These are phyloP conservation scores for Mormyrops attenuatus DNA, from an alignment of 2,797 vertebrate species.

Conservation along the genomic window DNA sequence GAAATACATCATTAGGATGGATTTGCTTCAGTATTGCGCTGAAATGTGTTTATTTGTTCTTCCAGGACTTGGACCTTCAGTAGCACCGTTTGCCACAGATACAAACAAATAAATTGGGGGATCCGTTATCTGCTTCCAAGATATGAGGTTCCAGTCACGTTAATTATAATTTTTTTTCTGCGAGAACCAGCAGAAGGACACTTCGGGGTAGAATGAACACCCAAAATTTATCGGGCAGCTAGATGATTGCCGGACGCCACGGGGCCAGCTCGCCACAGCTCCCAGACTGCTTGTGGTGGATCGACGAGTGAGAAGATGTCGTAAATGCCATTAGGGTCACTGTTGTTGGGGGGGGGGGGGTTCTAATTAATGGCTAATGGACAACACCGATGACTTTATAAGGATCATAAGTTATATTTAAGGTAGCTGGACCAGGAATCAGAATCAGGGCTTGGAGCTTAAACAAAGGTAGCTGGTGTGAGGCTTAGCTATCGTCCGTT, in stretches of 20 bases:
- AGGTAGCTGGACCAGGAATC: background rate
- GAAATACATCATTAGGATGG: background rate
- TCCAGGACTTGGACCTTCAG: background rate
- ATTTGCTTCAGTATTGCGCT: background rate
- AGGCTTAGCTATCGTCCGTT: background rate
- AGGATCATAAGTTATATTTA: background rate
- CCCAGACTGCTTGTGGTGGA: background rate
- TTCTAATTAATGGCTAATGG: background rate
- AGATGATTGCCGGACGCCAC: background rate
- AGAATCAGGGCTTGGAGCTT: background rate
- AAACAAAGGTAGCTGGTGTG: background rate
- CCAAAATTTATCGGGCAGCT: background rate
- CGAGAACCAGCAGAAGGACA: background rate
- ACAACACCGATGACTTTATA: background rate
- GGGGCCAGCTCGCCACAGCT: background rate
- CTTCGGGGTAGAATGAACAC: background rate
- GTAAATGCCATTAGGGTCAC: background rate
- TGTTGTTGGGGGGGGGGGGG: background rate
- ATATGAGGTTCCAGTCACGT: background rate
- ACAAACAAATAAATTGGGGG: background rate
- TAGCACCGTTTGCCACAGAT: background rate
- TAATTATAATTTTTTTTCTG: background rate
- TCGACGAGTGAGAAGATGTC: background rate
- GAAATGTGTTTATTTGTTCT: background rate
- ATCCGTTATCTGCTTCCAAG: background rate